Evolutionary conservation across 2,113 vertebrate genomes (phyloP).

Genomic region (Echinops telfairi): DNA sequence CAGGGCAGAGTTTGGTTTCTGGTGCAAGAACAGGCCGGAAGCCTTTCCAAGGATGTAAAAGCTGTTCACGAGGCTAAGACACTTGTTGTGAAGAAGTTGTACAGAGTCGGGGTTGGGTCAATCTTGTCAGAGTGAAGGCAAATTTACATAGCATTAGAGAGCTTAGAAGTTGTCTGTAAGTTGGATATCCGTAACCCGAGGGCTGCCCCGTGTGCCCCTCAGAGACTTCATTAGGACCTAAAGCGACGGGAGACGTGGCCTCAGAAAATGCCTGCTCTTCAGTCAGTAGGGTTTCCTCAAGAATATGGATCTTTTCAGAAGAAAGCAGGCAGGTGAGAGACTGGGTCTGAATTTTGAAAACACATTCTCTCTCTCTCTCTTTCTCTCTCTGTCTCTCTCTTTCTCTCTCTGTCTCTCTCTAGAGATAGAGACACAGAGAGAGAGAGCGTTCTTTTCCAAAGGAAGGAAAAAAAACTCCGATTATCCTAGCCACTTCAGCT

Average conservation of each 20-base stretch:
- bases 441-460: neutral
- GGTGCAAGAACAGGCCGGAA: too few relatives aligned
- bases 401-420: too few relatives aligned
- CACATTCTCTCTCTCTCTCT: too few relatives aligned
- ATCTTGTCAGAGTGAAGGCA: neutral
- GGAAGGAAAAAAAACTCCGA: neutral
- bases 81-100: too few relatives aligned
- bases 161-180: neutral
- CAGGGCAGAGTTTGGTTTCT: too few relatives aligned
- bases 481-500: neutral
- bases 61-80: too few relatives aligned
- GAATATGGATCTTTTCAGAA: neutral
- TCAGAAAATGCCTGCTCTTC: neutral
- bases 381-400: too few relatives aligned
- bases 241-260: constrained; percentile 19
- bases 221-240: constrained; percentile 42
- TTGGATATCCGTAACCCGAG: neutral
- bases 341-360: neutral
- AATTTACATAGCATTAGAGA: neutral
- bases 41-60: too few relatives aligned
- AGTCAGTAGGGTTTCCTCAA: neutral
- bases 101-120: too few relatives aligned
- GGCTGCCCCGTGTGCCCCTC: neutral
- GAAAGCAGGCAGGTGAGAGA: neutral
- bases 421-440: too few relatives aligned